phyloP scores from a whole-genome alignment of 2,888 invertebrate species.

The Erebia epiphron region DNA sequence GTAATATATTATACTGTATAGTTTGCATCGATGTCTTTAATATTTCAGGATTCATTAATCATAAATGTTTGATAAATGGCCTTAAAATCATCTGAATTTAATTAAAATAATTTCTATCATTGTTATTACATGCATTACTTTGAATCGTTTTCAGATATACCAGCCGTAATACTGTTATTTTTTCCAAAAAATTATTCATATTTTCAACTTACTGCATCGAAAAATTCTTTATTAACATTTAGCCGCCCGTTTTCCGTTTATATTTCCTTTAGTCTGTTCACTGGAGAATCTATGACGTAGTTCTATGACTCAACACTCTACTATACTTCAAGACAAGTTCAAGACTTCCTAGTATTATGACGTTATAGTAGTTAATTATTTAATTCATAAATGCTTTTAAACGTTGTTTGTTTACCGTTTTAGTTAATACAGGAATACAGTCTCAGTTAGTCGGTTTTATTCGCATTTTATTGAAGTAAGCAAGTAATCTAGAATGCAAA shows the following conservation, averaged over 20 bases:
- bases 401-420: background rate
- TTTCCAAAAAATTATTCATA: too few relatives aligned
- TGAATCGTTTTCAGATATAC: too few relatives aligned
- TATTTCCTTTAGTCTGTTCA: background rate
- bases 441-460: background rate
- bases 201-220: too few relatives aligned
- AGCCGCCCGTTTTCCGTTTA: background rate
- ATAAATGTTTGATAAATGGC: too few relatives aligned
- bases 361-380: constrained; percentile 16
- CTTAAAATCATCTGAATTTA: too few relatives aligned
- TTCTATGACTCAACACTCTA: constrained; percentile 14
- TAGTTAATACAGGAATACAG: constrained; percentile 8
- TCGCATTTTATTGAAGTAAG: background rate
- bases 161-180: too few relatives aligned
- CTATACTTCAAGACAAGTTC: constrained; percentile 12
- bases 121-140: too few relatives aligned
- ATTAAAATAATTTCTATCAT: too few relatives aligned
- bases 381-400: constrained; percentile 16
- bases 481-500: background rate
- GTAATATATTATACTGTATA: too few relatives aligned
- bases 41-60: too few relatives aligned
- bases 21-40: too few relatives aligned
- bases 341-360: constrained; percentile 24
- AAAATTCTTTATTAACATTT: background rate
- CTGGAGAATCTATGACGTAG: constrained; percentile 25